phyloP scores from a whole-genome alignment of 2,113 vertebrate species.

The Miniopterus natalensis region DNA sequence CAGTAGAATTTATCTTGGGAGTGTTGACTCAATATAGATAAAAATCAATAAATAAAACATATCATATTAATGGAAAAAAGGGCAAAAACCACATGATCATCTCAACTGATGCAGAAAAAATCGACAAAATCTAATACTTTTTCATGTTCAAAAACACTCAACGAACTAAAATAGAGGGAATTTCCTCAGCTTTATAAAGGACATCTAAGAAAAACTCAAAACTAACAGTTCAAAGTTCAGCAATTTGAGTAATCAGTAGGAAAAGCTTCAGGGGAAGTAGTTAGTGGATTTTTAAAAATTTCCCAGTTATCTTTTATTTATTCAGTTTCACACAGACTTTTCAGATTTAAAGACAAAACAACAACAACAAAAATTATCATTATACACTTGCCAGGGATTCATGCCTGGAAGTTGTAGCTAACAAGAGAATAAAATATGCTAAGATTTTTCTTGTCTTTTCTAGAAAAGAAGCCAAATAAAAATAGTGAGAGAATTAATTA shows the following conservation, averaged over 20 bases:
- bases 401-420: not conserved
- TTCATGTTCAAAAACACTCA: not conserved
- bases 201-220: not conserved
- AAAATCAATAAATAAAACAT: not conserved
- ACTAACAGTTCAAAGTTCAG: not conserved
- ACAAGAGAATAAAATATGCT: not conserved
- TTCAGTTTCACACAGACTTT: not conserved
- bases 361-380: not conserved
- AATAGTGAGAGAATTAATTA: constrained; percentile 6
- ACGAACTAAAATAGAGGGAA: not conserved
- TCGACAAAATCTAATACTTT: not conserved
- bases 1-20: not conserved
- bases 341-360: not conserved
- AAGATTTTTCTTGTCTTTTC: constrained; percentile 7
- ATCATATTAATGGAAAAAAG: not conserved
- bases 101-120: not conserved
- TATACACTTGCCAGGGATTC: not conserved
- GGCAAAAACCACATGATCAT: not conserved
- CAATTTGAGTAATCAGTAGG: not conserved
- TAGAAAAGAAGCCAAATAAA: constrained; percentile 36
- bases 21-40: not conserved
- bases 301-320: not conserved
- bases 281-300: not conserved
- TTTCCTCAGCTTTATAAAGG: not conserved
- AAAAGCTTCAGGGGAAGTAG: not conserved